A percentile compares a stretch with the other conserved stretches of the same genome.
Evolutionary conservation across 2,888 invertebrate species (phyloP).

Genomic region (Mesoligia furuncula): DNA sequence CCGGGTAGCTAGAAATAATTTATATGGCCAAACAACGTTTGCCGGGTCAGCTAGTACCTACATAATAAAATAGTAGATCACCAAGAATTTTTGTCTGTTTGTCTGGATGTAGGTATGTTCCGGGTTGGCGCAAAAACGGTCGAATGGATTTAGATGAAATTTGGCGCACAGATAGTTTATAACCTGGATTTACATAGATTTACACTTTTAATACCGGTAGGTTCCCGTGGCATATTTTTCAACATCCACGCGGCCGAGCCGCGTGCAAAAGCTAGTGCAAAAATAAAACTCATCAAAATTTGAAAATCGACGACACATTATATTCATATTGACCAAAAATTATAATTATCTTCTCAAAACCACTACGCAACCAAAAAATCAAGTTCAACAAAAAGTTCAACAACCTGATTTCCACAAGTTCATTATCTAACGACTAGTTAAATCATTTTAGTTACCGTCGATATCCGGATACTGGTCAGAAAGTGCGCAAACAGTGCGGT

Average conservation of each 20-base stretch:
- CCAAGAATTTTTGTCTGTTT: no score
- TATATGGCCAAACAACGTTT: no score
- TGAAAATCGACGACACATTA: neutral
- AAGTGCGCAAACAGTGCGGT: slow-evolving; percentile 81
- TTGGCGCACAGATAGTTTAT: no score
- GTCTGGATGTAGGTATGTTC: no score
- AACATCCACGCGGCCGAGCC: neutral
- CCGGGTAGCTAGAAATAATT: no score
- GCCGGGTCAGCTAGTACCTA: no score
- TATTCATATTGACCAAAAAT: neutral
- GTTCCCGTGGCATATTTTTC: neutral
- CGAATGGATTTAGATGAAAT: no score
- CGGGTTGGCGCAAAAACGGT: no score
- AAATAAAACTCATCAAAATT: neutral
- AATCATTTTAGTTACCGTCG: slow-evolving; percentile 68
- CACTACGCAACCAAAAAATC: slow-evolving; percentile 26
- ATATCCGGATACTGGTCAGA: slow-evolving; percentile 83
- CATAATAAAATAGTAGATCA: no score
- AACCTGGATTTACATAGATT: no score
- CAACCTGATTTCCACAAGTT: slow-evolving; percentile 62
- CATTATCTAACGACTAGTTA: slow-evolving; percentile 71
- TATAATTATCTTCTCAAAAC: neutral
- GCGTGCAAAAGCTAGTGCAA: neutral
- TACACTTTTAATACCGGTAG: no score
- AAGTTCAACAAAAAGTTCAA: slow-evolving; percentile 64